Percentiles rank a stretch among this genome's conserved stretches.
Conservation (phyloP, 2,113 vertebrate genomes). For the Platysteira castanea region DNA sequence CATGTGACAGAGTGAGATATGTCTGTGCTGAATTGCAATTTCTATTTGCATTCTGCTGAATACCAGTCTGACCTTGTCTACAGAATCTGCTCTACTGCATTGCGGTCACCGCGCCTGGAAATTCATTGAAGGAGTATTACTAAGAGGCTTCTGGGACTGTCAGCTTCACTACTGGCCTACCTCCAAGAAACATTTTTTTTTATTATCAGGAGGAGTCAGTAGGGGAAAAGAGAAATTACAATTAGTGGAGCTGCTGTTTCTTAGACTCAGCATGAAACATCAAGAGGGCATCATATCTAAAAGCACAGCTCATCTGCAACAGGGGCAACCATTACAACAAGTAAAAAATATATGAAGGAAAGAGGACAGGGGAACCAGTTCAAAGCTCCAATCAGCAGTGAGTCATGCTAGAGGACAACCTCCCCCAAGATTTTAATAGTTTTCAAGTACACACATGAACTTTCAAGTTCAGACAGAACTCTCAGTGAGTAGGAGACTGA, state of each 20-base stretch:
- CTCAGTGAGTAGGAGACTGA: background rate
- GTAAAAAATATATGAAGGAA: background rate
- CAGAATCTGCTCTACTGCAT: background rate
- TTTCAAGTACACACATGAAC: background rate
- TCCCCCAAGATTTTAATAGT: background rate
- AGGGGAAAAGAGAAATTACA: background rate
- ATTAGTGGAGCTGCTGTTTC: background rate
- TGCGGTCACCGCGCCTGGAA: background rate
- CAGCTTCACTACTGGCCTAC: background rate
- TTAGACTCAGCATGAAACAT: background rate
- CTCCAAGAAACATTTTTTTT: background rate
- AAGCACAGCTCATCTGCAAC: background rate
- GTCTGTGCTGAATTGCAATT: background rate
- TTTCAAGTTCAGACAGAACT: background rate
- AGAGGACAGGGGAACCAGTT: background rate
- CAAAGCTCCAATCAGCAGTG: background rate
- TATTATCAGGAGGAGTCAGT: background rate
- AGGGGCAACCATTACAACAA: background rate
- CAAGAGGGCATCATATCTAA: background rate
- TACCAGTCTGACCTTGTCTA: slow-evolving; percentile 24
- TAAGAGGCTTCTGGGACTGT: background rate
- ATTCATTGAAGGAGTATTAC: background rate
- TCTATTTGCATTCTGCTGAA: slow-evolving; percentile 40
- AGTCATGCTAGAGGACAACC: background rate
- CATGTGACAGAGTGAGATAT: slow-evolving; percentile 22